A percentile compares a stretch with the other conserved stretches of the same genome.
Evolutionary conservation across 2,888 invertebrate species (phyloP).

Genomic region (Galeruca laticollis): DNA sequence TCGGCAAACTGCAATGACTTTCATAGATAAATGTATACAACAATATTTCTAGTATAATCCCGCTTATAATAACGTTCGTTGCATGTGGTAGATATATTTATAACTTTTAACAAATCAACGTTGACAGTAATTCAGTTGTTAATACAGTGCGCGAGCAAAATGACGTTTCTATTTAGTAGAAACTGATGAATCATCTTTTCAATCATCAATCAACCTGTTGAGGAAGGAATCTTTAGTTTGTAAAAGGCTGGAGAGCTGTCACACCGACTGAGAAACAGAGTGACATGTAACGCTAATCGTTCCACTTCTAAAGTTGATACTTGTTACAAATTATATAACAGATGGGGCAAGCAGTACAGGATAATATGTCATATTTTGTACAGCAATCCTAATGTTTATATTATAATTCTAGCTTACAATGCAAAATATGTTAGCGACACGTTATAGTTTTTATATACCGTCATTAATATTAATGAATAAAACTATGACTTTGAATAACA

Average conservation of each 20-base stretch:
- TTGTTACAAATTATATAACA: constrained; percentile 30
- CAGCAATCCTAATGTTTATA: neutral
- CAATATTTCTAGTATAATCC: neutral
- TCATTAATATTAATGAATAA: neutral
- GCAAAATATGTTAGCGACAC: no score
- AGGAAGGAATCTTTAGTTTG: constrained; percentile 39
- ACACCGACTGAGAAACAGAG: constrained; percentile 28
- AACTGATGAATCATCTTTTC: constrained; percentile 47
- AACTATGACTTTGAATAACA: constrained; percentile 1
- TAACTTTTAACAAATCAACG: constrained; percentile 29
- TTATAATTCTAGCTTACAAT: neutral
- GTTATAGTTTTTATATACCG: neutral
- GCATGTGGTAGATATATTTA: constrained; percentile 19
- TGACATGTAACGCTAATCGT: constrained; percentile 34
- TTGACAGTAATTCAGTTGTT: constrained; percentile 37
- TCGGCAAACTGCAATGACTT: neutral
- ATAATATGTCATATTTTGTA: neutral
- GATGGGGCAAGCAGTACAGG: constrained; percentile 9
- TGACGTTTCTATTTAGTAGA: constrained; percentile 45
- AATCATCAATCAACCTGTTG: constrained; percentile 46
- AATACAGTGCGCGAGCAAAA: constrained; percentile 32
- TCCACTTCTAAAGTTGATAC: constrained; percentile 5
- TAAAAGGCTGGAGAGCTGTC: constrained; percentile 28
- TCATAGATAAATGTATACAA: neutral
- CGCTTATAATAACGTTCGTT: neutral